phyloP scores from a whole-genome alignment of 2,888 invertebrate genomes.

The Drymonia ruficornis region DNA sequence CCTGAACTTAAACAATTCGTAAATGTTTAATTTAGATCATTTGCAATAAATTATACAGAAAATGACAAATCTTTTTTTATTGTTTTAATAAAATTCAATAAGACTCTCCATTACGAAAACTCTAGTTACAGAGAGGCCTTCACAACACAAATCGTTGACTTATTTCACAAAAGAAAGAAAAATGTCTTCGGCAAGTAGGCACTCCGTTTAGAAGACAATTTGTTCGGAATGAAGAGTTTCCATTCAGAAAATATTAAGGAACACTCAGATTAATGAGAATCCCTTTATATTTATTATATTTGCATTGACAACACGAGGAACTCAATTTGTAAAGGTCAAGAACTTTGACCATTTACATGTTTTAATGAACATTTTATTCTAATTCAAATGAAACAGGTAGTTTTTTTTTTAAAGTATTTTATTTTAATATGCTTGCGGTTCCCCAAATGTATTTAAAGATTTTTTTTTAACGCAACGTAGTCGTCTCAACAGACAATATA shows the following conservation, averaged over 20 bases:
- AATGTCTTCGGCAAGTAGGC: not conserved
- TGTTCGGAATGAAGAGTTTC: not conserved
- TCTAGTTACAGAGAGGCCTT: not conserved
- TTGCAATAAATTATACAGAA: no score
- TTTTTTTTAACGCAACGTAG: no score
- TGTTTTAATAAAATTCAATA: not conserved
- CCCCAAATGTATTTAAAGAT: no score
- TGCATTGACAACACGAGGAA: not conserved
- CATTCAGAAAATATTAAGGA: slow-evolving; percentile 1
- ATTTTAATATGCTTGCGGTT: no score
- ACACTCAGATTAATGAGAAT: slow-evolving; percentile 1
- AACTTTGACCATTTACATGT: not conserved
- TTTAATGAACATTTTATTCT: no score
- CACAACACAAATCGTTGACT: not conserved
- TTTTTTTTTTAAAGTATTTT: no score
- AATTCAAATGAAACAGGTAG: no score
- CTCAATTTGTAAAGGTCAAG: not conserved
- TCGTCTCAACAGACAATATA: no score
- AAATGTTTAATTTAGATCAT: no score
- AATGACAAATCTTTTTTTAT: no score
- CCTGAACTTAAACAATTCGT: no score
- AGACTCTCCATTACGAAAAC: not conserved
- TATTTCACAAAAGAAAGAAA: not conserved
- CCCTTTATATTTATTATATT: not conserved
- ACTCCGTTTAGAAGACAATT: not conserved